Evolutionary conservation across 2,888 invertebrate species (phyloP), one percentile per base, ranked within the genome.

Genomic region (Metellina segmentata): DNA sequence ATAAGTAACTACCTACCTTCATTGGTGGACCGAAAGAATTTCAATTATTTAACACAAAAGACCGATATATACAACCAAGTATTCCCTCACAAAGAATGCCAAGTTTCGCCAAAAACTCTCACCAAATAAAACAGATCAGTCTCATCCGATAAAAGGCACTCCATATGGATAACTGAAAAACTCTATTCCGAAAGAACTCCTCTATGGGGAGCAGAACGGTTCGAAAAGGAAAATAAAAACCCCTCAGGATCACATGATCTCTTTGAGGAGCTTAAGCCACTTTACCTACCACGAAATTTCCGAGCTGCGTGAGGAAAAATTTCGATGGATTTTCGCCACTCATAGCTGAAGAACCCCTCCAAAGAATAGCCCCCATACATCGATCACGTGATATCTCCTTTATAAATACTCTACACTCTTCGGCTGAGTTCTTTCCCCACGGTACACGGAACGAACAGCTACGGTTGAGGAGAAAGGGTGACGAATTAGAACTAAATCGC

Each of bases 311-410:
- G 71, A 70, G 72, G 52, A 71, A 82, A 82, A 85, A 85, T 75
- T 75, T 74, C 85, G 61, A 75, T 75, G 74, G 53, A 85, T 74
- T 85, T 83, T 85, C 75, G n/a, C 9, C 79, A 79, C 61, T 79
- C 61, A 34, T 79, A 51, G 51, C 49, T 77, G 77, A n/a, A 8
- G 53, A 79, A 13, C 34, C 20, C 11, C 16, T 16, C 71, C n/a
- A 16, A 11, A 51, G 19, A 52, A n/a, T 51, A 51, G 48, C 19
- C 82, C 9, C 19, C 53, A 19, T 16, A 1, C 61, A 85, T 85
- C 85, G 85, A 85, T 85, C 74, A 75, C 53, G 74, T 74, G 85
- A 52, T 75, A 52, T 71, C 74, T 75, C 85, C 52, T 61, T 85
- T 85, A 75, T 75, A 85, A 85, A 53, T 85, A 53, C 61, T 61